phyloP scores from a whole-genome alignment of 1,140 invertebrate genomes.

The Drosophila virilis region DNA sequence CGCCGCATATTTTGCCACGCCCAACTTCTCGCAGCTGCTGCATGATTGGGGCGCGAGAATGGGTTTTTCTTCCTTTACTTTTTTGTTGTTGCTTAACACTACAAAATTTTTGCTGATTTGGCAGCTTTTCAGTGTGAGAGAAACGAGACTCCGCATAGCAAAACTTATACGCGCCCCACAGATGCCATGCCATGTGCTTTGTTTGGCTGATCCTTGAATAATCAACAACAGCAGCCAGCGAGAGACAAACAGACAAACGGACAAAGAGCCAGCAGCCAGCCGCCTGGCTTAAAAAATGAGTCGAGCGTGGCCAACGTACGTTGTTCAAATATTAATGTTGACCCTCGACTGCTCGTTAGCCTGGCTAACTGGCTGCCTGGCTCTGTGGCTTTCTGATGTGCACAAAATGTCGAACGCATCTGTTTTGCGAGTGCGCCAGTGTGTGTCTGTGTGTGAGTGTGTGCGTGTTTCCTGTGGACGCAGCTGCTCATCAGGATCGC shows the following conservation, averaged over 20 bases:
- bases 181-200: slow-evolving; percentile 75
- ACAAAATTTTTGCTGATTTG: slow-evolving; percentile 74
- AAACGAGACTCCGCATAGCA: slow-evolving; percentile 30
- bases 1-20: slow-evolving; percentile 79
- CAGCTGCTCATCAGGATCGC: slow-evolving; percentile 38
- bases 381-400: slow-evolving; percentile 21
- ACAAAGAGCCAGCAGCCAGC: slow-evolving; percentile 1
- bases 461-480: slow-evolving; percentile 2
- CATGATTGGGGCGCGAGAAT: slow-evolving; percentile 7
- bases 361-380: slow-evolving; percentile 23
- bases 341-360: slow-evolving; percentile 76
- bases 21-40: slow-evolving; percentile 13
- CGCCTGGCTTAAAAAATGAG: slow-evolving; percentile 44
- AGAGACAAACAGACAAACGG: slow-evolving; percentile 2
- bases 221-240: slow-evolving; percentile 67
- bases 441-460: slow-evolving; percentile 5
- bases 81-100: slow-evolving; percentile 66
- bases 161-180: slow-evolving; percentile 72
- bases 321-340: slow-evolving; percentile 81
- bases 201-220: slow-evolving; percentile 82
- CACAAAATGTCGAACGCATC: slow-evolving; percentile 12
- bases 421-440: background rate
- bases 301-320: slow-evolving; percentile 61
- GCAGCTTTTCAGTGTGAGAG: slow-evolving; percentile 43
- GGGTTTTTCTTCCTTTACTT: slow-evolving; percentile 14